phyloP scores from a whole-genome alignment of 2,888 invertebrate genomes.

The Pyrochroa serraticornis region DNA sequence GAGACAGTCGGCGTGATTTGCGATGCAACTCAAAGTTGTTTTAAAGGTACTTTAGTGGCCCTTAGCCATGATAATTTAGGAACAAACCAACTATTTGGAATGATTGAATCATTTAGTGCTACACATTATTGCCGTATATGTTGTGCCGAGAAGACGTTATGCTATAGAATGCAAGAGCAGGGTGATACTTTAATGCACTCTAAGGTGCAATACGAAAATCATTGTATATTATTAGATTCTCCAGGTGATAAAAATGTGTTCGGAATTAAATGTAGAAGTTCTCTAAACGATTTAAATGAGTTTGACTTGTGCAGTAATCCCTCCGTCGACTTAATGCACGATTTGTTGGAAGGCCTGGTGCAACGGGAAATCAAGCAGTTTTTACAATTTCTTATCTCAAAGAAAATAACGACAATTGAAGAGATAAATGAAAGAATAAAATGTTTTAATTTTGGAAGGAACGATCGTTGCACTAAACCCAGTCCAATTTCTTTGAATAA shows the following conservation, averaged over 20 bases:
- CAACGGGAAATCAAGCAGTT: slow-evolving; percentile 30
- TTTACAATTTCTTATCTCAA: slow-evolving; percentile 14
- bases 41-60: slow-evolving; percentile 28
- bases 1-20: slow-evolving; percentile 21
- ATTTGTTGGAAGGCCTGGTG: slow-evolving; percentile 36
- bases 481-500: slow-evolving; percentile 15
- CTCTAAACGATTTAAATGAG: slow-evolving; percentile 27
- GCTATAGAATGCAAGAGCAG: slow-evolving; percentile 8
- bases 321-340: slow-evolving; percentile 37
- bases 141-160: slow-evolving; percentile 16
- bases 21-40: neutral
- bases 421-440: too few relatives aligned
- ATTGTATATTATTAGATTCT: too few relatives aligned
- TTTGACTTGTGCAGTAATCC: slow-evolving; percentile 25
- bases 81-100: slow-evolving; percentile 31
- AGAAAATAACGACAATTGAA: slow-evolving; percentile 19
- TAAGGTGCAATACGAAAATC: neutral
- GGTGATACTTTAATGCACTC: neutral
- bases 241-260: slow-evolving; percentile 10
- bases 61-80: slow-evolving; percentile 34
- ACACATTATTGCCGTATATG: slow-evolving; percentile 36
- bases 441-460: slow-evolving; percentile 29
- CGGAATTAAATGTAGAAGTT: slow-evolving; percentile 19
- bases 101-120: slow-evolving; percentile 38
- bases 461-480: slow-evolving; percentile 21